These are phyloP conservation scores for Danio albolineatus DNA, from an alignment of 2,797 vertebrate species.

Conservation along the genomic window DNA sequence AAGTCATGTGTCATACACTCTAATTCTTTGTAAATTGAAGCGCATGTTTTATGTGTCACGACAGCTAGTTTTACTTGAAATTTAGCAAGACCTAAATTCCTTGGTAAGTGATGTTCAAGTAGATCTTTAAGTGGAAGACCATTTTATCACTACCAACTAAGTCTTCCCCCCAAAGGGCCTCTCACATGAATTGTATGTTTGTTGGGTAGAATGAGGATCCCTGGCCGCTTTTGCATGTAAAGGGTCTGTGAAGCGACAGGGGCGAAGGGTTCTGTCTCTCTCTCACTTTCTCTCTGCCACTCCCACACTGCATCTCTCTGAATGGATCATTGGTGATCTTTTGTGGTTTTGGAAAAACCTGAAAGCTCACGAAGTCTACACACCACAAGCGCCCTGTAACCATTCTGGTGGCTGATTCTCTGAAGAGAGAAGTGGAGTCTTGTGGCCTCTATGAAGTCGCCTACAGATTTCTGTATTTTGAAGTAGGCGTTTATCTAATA, in stretches of 20 bases:
- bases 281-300: neutral
- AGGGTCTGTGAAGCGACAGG: neutral
- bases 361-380: slow-evolving; percentile 19
- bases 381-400: slow-evolving; percentile 25
- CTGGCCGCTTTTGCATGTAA: neutral
- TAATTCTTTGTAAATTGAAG: neutral
- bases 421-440: slow-evolving; percentile 31
- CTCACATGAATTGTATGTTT: neutral
- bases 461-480: slow-evolving; percentile 48
- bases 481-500: slow-evolving; percentile 45
- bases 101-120: neutral
- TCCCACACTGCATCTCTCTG: neutral
- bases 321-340: slow-evolving; percentile 21
- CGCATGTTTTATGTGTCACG: neutral
- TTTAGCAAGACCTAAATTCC: neutral
- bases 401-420: slow-evolving; percentile 22
- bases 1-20: neutral
- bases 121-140: neutral
- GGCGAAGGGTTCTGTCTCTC: neutral
- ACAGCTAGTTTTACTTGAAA: neutral
- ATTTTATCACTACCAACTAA: slow-evolving; percentile 3
- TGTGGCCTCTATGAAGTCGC: slow-evolving; percentile 57
- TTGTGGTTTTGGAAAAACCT: slow-evolving; percentile 57
- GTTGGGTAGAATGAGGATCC: neutral
- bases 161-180: neutral